phyloP scores from a whole-genome alignment of 1,140 invertebrate genomes.

The Drosophila busckii region DNA sequence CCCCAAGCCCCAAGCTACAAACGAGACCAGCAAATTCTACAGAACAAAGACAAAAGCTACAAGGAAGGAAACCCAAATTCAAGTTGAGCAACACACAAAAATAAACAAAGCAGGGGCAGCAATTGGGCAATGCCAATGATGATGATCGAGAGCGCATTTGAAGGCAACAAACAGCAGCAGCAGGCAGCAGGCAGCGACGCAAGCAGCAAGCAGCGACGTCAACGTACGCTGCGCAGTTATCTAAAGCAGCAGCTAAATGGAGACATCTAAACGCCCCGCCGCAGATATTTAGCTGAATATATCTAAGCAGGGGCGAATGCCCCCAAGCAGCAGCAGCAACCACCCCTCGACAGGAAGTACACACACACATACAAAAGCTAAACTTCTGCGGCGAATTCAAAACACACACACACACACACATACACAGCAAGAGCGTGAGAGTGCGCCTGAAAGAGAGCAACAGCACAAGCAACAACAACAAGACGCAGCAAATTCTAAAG shows the following conservation, averaged over 20 bases:
- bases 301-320: constrained; percentile 67
- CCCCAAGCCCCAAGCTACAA: constrained; percentile 44
- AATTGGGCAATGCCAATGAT: constrained; percentile 16
- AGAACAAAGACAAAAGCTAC: constrained; percentile 58
- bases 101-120: constrained; percentile 18
- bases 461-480: constrained; percentile 20
- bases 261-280: constrained; percentile 42
- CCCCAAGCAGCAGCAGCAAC: constrained; percentile 50
- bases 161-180: constrained; percentile 63
- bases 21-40: constrained; percentile 53
- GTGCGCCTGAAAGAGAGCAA: constrained; percentile 22
- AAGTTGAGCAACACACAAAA: constrained; percentile 36
- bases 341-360: constrained; percentile 64
- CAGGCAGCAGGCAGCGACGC: constrained; percentile 19
- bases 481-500: constrained; percentile 19
- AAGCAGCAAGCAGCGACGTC: constrained; percentile 8
- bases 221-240: too few species aligned
- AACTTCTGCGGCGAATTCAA: constrained; percentile 64
- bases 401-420: constrained; percentile 14
- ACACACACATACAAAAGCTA: constrained; percentile 28
- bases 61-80: constrained; percentile 75
- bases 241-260: constrained; percentile 60
- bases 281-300: constrained; percentile 66
- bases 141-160: constrained; percentile 65
- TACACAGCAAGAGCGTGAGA: constrained; percentile 15